Base-by-base conservation (phyloP, 53 echinoderm and acorn worm genomes). In the Holothuria leucospilota region DNA sequence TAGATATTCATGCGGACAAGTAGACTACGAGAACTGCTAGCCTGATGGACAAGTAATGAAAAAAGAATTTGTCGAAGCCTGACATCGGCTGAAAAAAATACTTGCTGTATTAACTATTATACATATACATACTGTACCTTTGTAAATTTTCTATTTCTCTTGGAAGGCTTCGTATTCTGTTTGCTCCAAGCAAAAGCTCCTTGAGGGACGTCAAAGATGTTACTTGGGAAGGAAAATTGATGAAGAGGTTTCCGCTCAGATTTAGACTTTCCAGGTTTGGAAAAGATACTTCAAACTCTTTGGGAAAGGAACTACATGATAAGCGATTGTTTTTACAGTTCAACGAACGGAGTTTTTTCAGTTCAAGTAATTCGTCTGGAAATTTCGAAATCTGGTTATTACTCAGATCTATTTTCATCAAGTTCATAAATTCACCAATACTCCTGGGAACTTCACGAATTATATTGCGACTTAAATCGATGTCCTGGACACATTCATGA, bases 321-420 rank as follows among this genome's bases (percentile, higher is more conserved):
- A 97, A 59, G 20, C 62, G 90, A 88, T 97, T 97, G 81, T 97
- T 97, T 86, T 97, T 97, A 58, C 91, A 93, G 4, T 85, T 90
- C 4, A 97, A 58, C 1, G 79, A 83, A 21, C 79, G 87, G 21
- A 97, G 69, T 79, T 82, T 67, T 62, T 51, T 78, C 63, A 97
- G 75, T 39, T 82, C 58, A 7, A 89, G 66, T 16, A 94, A 81
- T 85, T 95, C 97, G 5, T 84, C 92, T 13, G 97, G 94, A 63
- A 97, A 75, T 70, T 68, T 85, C 14, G 85, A 67, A 15, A 97
- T 78, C 30, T 88, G 86, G 63, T 97, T 97, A 52, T 91, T 89
- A 64, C 97, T 95, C n/a, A 97, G 65, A 71, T 97, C 97, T 51
- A 97, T 62, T 59, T 93, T 95, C 27, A 95, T 78, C 28, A 95